phyloP scores from a whole-genome alignment of 2,797 vertebrate genomes.

The Champsocephalus gunnari region DNA sequence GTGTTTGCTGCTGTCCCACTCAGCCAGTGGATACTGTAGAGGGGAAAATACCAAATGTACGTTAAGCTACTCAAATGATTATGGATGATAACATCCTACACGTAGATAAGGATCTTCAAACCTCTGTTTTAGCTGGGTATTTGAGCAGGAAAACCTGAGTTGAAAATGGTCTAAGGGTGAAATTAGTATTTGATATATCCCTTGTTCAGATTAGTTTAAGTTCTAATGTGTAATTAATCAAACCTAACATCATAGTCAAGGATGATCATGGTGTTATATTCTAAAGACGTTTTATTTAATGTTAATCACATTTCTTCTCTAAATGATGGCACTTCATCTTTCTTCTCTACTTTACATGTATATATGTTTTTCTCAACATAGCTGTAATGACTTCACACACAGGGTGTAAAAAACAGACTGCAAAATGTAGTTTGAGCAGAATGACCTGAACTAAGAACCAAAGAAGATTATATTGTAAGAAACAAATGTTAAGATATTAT shows the following conservation, averaged over 20 bases:
- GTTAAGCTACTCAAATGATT: neutral
- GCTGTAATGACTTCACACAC: too few species aligned
- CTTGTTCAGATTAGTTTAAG: neutral
- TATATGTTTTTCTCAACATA: too few species aligned
- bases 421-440: too few species aligned
- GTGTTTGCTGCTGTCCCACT: slow-evolving; percentile 44
- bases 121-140: neutral
- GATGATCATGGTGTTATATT: too few species aligned
- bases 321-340: neutral
- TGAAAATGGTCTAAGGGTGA: neutral
- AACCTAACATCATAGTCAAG: too few species aligned
- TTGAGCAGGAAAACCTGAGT: neutral
- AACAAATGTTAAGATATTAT: too few species aligned
- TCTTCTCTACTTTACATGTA: neutral
- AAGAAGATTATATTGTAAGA: too few species aligned
- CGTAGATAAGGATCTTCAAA: neutral
- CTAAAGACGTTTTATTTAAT: too few species aligned
- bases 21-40: neutral
- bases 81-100: neutral
- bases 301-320: neutral
- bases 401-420: too few species aligned
- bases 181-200: neutral
- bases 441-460: too few species aligned
- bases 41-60: neutral
- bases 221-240: too few species aligned